Percentiles rank a stretch among this genome's conserved stretches.
phyloP scores from a whole-genome alignment of 2,113 vertebrate genomes.

The Sorex fumeus region DNA sequence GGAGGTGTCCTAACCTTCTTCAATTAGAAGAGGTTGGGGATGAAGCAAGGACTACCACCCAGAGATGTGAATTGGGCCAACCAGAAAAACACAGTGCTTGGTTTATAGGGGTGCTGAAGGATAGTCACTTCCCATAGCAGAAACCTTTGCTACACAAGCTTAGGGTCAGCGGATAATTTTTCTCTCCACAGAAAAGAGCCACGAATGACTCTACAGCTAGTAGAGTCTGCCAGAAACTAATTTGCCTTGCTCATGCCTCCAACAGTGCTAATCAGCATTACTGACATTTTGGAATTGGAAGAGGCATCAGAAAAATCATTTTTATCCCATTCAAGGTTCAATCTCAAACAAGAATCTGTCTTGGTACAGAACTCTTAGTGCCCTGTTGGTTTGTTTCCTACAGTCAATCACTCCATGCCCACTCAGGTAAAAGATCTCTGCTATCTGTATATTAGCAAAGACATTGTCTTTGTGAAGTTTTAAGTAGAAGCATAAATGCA shows the following conservation, averaged over 20 bases:
- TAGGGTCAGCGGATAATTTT: background rate
- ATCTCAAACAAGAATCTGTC: background rate
- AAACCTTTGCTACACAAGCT: background rate
- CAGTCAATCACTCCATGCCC: no score
- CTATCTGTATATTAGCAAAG: background rate
- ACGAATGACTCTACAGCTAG: background rate
- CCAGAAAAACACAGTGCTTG: background rate
- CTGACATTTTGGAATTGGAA: conserved; percentile 2
- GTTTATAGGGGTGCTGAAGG: background rate
- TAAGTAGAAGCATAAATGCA: background rate
- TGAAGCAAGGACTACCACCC: background rate
- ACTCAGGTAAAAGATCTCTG: background rate
- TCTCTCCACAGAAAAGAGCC: background rate
- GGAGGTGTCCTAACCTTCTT: background rate
- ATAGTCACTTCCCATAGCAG: background rate
- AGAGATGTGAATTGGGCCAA: background rate
- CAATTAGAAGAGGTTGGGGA: background rate
- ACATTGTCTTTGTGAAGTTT: background rate
- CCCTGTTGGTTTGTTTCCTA: no score
- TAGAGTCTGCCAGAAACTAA: background rate
- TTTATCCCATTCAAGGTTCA: background rate
- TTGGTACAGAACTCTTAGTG: background rate
- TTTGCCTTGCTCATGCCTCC: background rate
- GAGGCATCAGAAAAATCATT: background rate
- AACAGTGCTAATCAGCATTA: background rate